A percentile compares a stretch with the other conserved stretches of the same genome.
Evolutionary conservation across 2,113 vertebrate genomes (phyloP).

Genomic region (Phalacrocorax brasilianus): DNA sequence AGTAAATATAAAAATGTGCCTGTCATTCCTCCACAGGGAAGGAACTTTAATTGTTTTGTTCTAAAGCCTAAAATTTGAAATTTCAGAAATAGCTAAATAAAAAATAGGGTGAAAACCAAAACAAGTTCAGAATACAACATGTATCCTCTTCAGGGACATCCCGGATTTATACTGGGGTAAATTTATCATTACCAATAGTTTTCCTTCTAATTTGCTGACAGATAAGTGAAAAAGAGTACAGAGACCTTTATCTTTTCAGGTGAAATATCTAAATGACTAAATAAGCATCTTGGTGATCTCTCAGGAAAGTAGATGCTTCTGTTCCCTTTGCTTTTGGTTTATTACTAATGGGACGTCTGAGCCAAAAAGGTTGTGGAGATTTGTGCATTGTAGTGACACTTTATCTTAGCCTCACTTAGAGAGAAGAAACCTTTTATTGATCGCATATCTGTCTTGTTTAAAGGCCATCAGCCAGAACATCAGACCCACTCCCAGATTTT

Average conservation of each 20-base stretch:
- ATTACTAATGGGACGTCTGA: background rate
- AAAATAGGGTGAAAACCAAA: background rate
- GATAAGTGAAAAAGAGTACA: background rate
- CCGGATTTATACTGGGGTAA: background rate
- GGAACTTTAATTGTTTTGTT: background rate
- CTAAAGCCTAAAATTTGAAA: background rate
- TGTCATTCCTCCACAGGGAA: background rate
- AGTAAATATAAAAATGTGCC: constrained; percentile 20
- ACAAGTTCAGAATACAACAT: background rate
- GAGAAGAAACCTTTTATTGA: constrained; percentile 10
- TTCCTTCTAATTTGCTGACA: background rate
- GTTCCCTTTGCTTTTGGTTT: constrained; percentile 2
- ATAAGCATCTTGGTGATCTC: background rate
- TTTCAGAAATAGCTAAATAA: background rate
- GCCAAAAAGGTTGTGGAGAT: constrained; percentile 2
- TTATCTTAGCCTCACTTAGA: background rate
- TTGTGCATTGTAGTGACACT: background rate
- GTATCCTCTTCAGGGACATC: background rate
- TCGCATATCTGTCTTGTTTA: background rate
- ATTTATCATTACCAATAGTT: background rate
- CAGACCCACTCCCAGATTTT: background rate
- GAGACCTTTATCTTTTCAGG: background rate
- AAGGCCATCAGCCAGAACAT: background rate
- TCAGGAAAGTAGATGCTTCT: background rate
- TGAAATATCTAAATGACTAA: background rate